phyloP scores from a whole-genome alignment of 2,888 invertebrate genomes.

The Eilema griseolum region DNA sequence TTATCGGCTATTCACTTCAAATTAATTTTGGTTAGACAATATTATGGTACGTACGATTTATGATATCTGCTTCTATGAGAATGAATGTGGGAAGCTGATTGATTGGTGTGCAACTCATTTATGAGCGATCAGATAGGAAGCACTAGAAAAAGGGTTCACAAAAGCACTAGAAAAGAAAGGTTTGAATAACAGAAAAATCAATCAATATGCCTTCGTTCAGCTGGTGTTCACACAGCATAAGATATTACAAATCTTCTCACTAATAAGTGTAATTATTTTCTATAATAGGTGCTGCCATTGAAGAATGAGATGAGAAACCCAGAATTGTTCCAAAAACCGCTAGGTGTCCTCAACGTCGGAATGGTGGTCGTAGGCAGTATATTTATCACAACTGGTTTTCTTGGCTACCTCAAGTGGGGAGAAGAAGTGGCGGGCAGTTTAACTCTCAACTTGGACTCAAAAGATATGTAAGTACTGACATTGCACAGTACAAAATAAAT shows the following conservation, averaged over 20 bases:
- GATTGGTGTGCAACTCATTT: too few species aligned
- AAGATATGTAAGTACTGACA: slow-evolving; percentile 83
- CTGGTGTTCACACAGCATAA: not conserved
- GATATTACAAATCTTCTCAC: not conserved
- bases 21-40: too few species aligned
- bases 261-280: not conserved
- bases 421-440: slow-evolving; percentile 93
- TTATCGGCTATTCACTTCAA: not conserved
- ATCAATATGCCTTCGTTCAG: not conserved
- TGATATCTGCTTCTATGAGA: too few species aligned
- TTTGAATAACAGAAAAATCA: too few species aligned
- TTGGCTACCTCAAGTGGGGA: slow-evolving; percentile 96
- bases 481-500: not conserved
- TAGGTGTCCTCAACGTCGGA: slow-evolving; percentile 96
- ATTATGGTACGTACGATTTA: too few species aligned
- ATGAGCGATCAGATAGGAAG: too few species aligned
- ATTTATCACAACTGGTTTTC: slow-evolving; percentile 94
- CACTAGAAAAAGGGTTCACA: too few species aligned
- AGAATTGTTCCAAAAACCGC: slow-evolving; percentile 90
- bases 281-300: slow-evolving; percentile 93
- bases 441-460: slow-evolving; percentile 93
- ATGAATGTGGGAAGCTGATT: too few species aligned
- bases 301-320: slow-evolving; percentile 96
- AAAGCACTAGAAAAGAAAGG: too few species aligned
- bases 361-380: slow-evolving; percentile 93